Evolutionary conservation across 1,140 invertebrate species (phyloP).

Genomic region (Subanguina moxae): DNA sequence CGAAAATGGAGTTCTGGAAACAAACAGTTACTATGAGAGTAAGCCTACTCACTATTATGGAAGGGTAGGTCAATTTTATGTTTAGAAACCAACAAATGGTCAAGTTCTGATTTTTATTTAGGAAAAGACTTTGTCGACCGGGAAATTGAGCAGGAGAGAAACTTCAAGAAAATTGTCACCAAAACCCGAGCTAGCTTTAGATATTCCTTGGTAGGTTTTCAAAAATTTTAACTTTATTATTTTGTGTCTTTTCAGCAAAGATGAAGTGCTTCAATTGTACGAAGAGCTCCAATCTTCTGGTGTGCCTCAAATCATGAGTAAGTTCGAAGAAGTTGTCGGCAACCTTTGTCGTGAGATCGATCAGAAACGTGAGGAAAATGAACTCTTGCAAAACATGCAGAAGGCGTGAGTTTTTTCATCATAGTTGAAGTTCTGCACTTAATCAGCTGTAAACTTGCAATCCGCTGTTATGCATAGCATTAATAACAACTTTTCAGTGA

Average conservation of each 20-base stretch:
- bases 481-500: slow-evolving; percentile 60
- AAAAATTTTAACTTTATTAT: not conserved
- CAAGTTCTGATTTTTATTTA: not conserved
- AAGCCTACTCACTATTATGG: slow-evolving; percentile 9
- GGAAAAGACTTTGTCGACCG: not conserved
- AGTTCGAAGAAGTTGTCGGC: slow-evolving; percentile 61
- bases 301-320: slow-evolving; percentile 58
- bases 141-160: not conserved
- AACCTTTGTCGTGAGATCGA: slow-evolving; percentile 61
- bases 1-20: not conserved
- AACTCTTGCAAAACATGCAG: slow-evolving; percentile 59
- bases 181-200: slow-evolving; percentile 61
- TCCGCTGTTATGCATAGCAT: no score
- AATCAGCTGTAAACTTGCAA: no score
- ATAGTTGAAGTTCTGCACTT: slow-evolving; percentile 28
- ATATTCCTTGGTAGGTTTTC: slow-evolving; percentile 34
- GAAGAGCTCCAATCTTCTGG: slow-evolving; percentile 60
- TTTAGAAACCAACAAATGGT: not conserved
- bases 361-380: slow-evolving; percentile 59
- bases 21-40: not conserved
- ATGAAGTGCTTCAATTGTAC: slow-evolving; percentile 61
- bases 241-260: slow-evolving; percentile 55
- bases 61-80: not conserved
- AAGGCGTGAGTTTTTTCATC: slow-evolving; percentile 56
- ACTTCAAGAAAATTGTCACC: slow-evolving; percentile 62